Evolutionary conservation across 1,140 invertebrate genomes (phyloP).

Genomic region (Rhopalosiphum maidis): DNA sequence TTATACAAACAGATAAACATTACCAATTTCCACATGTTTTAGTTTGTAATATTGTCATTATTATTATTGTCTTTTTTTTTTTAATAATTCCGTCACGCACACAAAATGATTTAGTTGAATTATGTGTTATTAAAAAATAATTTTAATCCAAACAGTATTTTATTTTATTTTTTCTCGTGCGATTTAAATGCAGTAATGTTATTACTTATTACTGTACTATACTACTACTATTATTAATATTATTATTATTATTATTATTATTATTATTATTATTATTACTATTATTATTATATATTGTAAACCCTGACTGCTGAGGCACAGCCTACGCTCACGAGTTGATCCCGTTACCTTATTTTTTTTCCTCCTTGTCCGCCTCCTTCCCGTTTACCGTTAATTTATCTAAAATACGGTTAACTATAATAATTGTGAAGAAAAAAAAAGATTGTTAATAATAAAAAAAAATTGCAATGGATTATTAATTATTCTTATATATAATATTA

Average conservation of each 20-base stretch:
- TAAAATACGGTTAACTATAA: background rate
- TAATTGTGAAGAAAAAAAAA: conserved; percentile 25
- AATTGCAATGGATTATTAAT: conserved; percentile 40
- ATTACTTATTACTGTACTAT: conserved; percentile 20
- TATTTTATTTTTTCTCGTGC: conserved; percentile 6
- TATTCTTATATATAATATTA: conserved; percentile 44
- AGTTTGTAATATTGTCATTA: conserved; percentile 32
- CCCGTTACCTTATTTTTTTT: conserved; percentile 26
- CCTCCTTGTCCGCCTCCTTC: background rate
- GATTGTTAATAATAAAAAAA: conserved; percentile 11
- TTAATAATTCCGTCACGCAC: background rate
- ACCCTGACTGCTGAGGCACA: background rate
- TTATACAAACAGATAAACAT: conserved; percentile 28
- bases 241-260: conserved; percentile 28
- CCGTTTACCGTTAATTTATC: background rate
- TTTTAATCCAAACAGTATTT: conserved; percentile 42
- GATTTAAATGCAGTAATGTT: conserved; percentile 28
- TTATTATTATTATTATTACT: conserved; percentile 31
- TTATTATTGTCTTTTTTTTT: background rate
- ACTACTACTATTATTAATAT: conserved; percentile 27
- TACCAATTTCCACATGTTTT: conserved; percentile 43
- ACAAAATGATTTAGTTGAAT: background rate
- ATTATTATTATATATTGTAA: conserved; percentile 30
- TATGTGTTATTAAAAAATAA: conserved; percentile 8
- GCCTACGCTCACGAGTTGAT: background rate